These are phyloP conservation scores for Hyaena hyaena DNA, from an alignment of 2,113 vertebrate genomes.

Conservation along the genomic window DNA sequence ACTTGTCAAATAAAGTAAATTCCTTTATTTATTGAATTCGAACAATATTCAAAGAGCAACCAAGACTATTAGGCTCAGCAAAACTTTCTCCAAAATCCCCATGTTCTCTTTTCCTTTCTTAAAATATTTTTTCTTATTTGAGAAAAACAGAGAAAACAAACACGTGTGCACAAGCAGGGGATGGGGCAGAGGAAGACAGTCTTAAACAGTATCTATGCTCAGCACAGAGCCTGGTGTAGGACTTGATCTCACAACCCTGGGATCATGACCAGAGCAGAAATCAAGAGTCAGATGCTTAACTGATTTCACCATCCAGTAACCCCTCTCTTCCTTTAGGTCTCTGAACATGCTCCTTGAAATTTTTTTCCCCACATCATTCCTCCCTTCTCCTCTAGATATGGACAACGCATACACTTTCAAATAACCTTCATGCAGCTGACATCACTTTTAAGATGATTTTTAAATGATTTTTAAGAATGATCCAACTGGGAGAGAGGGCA, in stretches of 20 bases:
- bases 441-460: not conserved
- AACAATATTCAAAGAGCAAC: not conserved
- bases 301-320: no score
- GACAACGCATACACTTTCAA: not conserved
- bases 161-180: no score
- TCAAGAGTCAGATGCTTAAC: no score
- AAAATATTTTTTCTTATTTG: no score
- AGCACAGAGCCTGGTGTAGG: no score
- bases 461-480: not conserved
- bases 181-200: no score
- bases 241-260: no score
- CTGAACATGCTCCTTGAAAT: not conserved
- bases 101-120: not conserved
- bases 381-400: not conserved
- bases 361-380: not conserved
- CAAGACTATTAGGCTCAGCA: not conserved
- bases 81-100: not conserved
- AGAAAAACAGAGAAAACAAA: no score
- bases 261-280: no score
- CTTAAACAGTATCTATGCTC: no score
- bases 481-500: no score
- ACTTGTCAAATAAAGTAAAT: not conserved
- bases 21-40: not conserved
- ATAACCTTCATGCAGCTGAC: not conserved
- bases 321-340: not conserved